Conservation (phyloP, 2,888 invertebrate genomes). For the Zhengitettix transpicula region DNA sequence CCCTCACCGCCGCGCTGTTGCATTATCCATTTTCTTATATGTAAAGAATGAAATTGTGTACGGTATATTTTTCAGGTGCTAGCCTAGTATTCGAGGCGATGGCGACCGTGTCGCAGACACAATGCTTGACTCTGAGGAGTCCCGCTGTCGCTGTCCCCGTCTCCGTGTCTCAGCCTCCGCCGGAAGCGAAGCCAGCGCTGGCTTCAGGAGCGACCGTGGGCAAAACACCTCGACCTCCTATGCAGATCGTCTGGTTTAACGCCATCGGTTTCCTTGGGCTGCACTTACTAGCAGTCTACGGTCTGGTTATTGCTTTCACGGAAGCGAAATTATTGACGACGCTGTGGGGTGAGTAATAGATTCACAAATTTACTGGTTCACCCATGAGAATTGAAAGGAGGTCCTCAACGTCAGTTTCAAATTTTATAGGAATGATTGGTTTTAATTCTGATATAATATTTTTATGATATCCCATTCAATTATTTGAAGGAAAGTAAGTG, state of each 20-base stretch:
- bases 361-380: background rate
- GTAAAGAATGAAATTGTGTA: background rate
- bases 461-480: no score
- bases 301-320: constrained; percentile 22
- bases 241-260: constrained; percentile 41
- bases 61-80: background rate
- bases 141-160: no score
- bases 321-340: constrained; percentile 21
- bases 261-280: constrained; percentile 38
- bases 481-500: no score
- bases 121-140: background rate
- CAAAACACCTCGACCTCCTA: background rate
- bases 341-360: constrained; percentile 26
- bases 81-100: background rate
- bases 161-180: background rate
- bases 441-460: no score
- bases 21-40: background rate
- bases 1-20: background rate
- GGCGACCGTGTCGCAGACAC: background rate
- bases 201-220: background rate
- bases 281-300: constrained; percentile 34
- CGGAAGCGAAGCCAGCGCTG: background rate
- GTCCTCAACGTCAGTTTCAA: no score
- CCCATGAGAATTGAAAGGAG: background rate
- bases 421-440: no score